These are phyloP conservation scores for Eustalomyia histrio DNA, from an alignment of 2,888 invertebrate species.

Conservation along the genomic window DNA sequence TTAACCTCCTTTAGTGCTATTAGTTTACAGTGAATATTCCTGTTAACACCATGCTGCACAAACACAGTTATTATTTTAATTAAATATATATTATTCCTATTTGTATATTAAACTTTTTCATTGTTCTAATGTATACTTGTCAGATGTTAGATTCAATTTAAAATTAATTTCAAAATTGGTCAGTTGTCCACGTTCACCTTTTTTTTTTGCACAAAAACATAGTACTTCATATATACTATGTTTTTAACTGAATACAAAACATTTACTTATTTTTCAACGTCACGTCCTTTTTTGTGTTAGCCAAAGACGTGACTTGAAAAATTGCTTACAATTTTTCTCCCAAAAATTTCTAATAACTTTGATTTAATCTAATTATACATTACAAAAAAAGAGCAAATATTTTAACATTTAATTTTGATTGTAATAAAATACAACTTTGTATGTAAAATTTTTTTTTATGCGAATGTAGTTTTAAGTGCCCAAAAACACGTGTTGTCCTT, in stretches of 20 bases:
- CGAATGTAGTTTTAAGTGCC: slow-evolving; percentile 5
- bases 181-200: slow-evolving; percentile 30
- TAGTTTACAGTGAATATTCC: too few species aligned
- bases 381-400: slow-evolving; percentile 49
- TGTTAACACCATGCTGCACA: too few species aligned
- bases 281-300: slow-evolving; percentile 57
- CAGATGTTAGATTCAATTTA: slow-evolving; percentile 45
- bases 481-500: slow-evolving; percentile 41
- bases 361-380: slow-evolving; percentile 77
- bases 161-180: slow-evolving; percentile 39
- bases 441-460: slow-evolving; percentile 37
- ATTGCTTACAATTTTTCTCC: slow-evolving; percentile 70
- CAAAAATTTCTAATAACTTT: slow-evolving; percentile 68
- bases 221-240: neutral
- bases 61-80: too few species aligned
- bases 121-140: slow-evolving; percentile 1
- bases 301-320: slow-evolving; percentile 73
- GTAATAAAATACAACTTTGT: slow-evolving; percentile 58
- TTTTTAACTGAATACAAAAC: slow-evolving; percentile 8
- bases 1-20: too few species aligned
- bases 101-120: too few species aligned
- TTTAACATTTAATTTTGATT: slow-evolving; percentile 62
- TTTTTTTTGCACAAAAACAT: slow-evolving; percentile 11
- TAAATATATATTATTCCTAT: too few species aligned
- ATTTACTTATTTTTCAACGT: slow-evolving; percentile 30